These are phyloP conservation scores for Dolichopus griseipennis DNA, from an alignment of 2,888 invertebrate genomes.

Conservation along the genomic window DNA sequence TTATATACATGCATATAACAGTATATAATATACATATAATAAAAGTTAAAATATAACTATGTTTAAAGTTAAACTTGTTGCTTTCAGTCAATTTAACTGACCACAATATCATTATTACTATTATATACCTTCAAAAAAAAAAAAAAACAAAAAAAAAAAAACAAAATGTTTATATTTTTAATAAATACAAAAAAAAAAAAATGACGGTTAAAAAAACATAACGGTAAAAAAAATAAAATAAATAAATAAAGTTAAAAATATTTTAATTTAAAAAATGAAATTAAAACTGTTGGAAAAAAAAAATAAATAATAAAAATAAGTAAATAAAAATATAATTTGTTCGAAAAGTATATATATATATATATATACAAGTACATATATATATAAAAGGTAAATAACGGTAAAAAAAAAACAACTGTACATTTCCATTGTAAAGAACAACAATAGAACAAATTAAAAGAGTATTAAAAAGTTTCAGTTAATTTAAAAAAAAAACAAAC, in stretches of 20 bases:
- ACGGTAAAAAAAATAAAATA: not conserved
- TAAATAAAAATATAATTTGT: not conserved
- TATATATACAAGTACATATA: too few species aligned
- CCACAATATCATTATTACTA: conserved; percentile 8
- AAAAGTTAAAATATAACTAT: not conserved
- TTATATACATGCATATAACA: too few species aligned
- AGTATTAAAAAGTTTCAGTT: too few species aligned
- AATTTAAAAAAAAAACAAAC: too few species aligned
- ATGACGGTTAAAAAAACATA: not conserved
- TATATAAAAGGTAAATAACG: too few species aligned
- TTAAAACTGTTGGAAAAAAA: not conserved
- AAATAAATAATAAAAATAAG: not conserved
- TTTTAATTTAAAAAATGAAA: not conserved
- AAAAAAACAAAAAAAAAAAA: not conserved
- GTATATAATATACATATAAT: too few species aligned
- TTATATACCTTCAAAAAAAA: not conserved
- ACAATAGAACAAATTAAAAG: too few species aligned
- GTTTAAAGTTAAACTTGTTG: not conserved
- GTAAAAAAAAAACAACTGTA: too few species aligned
- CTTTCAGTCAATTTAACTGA: not conserved
- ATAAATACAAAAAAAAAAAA: not conserved
- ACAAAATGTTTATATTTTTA: not conserved
- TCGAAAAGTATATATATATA: too few species aligned
- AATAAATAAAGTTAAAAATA: not conserved
- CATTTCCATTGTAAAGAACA: too few species aligned